A percentile compares a stretch with the other conserved stretches of the same genome.
Evolutionary conservation across 1,140 invertebrate species (phyloP).

Genomic region (Diuraphis noxia): DNA sequence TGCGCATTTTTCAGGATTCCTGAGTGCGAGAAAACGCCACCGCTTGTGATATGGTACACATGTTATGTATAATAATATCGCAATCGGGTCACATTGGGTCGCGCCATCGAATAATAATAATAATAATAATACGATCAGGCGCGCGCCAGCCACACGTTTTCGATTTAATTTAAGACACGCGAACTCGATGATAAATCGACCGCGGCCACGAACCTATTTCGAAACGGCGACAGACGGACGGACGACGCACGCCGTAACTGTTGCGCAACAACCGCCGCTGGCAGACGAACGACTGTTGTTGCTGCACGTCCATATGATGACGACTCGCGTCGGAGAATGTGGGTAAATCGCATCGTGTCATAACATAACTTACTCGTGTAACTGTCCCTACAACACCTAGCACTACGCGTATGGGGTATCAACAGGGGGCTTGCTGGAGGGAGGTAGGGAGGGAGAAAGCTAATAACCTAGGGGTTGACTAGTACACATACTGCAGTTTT

Average conservation of each 20-base stretch:
- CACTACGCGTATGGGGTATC: too few relatives aligned
- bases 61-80: background rate
- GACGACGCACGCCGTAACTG: background rate
- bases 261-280: background rate
- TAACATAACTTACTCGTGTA: background rate
- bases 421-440: too few relatives aligned
- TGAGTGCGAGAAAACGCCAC: background rate
- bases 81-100: slow-evolving; percentile 46
- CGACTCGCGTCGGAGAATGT: background rate
- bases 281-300: slow-evolving; percentile 1
- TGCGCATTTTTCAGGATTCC: background rate
- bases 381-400: background rate
- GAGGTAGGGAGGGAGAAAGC: too few relatives aligned
- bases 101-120: background rate
- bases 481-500: too few relatives aligned
- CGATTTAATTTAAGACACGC: slow-evolving; percentile 48
- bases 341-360: background rate
- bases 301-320: background rate
- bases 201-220: slow-evolving; percentile 44
- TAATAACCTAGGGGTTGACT: too few relatives aligned
- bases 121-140: background rate
- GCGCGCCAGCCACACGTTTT: slow-evolving; percentile 47
- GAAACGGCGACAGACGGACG: slow-evolving; percentile 25
- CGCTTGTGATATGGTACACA: background rate
- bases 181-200: slow-evolving; percentile 46